phyloP scores from a whole-genome alignment of 2,888 invertebrate genomes.

The Schizaphis graminum region DNA sequence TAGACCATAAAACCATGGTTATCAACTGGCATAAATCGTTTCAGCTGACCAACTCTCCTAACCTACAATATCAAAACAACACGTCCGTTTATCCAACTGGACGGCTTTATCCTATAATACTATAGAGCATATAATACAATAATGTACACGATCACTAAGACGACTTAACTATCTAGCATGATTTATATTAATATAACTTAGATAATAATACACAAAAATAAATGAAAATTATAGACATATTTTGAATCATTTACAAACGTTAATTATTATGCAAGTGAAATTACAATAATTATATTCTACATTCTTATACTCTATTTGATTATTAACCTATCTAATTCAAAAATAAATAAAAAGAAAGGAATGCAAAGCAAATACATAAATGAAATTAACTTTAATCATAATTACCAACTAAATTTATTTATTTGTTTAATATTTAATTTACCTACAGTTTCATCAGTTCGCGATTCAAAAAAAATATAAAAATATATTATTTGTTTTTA shows the following conservation, averaged over 20 bases:
- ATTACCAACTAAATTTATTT: neutral
- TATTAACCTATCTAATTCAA: neutral
- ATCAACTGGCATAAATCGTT: slow-evolving; percentile 58
- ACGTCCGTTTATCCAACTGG: slow-evolving; percentile 28
- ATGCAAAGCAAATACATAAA: neutral
- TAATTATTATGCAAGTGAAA: neutral
- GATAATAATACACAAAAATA: neutral
- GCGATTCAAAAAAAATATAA: neutral
- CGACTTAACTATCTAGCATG: neutral
- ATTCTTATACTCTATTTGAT: neutral
- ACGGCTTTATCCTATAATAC: neutral
- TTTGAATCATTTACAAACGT: neutral
- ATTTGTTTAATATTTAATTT: neutral
- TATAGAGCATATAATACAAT: neutral
- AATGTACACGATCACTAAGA: slow-evolving; percentile 11
- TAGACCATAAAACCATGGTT: slow-evolving; percentile 43
- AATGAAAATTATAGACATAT: neutral
- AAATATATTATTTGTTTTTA: neutral
- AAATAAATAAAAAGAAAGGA: neutral
- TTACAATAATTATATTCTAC: neutral
- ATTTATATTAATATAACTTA: slow-evolving; percentile 14
- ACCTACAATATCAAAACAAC: slow-evolving; percentile 33
- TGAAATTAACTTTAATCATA: neutral
- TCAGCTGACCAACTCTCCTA: neutral
- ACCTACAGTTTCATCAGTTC: neutral